Evolutionary conservation across 2,888 invertebrate genomes (phyloP).

Genomic region (Drosophila algonquin): DNA sequence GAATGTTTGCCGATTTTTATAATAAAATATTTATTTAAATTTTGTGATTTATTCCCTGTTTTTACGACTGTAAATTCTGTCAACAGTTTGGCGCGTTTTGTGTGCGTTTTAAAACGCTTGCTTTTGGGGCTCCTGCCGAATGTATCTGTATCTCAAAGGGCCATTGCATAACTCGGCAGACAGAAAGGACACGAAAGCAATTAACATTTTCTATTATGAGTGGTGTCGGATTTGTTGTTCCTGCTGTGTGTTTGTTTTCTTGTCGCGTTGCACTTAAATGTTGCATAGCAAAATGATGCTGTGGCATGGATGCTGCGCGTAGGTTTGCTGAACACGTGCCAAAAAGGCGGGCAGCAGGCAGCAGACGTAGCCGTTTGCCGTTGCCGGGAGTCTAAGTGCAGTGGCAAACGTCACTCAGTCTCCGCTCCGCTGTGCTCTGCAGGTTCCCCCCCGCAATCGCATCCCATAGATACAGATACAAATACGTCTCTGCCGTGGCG

Average conservation of each 20-base stretch:
- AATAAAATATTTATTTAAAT: constrained; percentile 17
- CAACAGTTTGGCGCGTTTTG: constrained; percentile 9
- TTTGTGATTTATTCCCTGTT: constrained; percentile 15
- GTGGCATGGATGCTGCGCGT: constrained; percentile 27
- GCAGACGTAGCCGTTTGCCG: neutral
- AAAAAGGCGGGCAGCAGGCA: constrained; percentile 52
- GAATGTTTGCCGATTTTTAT: constrained; percentile 46
- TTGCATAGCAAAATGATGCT: constrained; percentile 68
- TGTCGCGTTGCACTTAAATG: constrained; percentile 71
- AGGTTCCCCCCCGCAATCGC: constrained; percentile 34
- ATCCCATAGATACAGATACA: constrained; percentile 57
- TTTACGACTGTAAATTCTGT: constrained; percentile 23
- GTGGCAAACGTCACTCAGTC: constrained; percentile 69
- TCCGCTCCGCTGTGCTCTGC: constrained; percentile 37
- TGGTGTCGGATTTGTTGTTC: constrained; percentile 44
- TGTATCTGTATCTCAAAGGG: constrained; percentile 25
- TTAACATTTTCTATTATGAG: constrained; percentile 66
- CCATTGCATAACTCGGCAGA: constrained; percentile 36
- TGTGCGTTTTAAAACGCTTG: constrained; percentile 1
- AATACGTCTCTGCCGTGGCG: constrained; percentile 6
- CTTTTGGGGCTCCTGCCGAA: neutral
- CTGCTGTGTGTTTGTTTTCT: constrained; percentile 55
- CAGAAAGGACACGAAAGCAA: constrained; percentile 60
- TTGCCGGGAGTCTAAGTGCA: constrained; percentile 58
- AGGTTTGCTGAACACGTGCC: constrained; percentile 75